A percentile compares a stretch with the other conserved stretches of the same genome.
phyloP scores from a whole-genome alignment of 1,140 invertebrate species.

The Subanguina moxae region DNA sequence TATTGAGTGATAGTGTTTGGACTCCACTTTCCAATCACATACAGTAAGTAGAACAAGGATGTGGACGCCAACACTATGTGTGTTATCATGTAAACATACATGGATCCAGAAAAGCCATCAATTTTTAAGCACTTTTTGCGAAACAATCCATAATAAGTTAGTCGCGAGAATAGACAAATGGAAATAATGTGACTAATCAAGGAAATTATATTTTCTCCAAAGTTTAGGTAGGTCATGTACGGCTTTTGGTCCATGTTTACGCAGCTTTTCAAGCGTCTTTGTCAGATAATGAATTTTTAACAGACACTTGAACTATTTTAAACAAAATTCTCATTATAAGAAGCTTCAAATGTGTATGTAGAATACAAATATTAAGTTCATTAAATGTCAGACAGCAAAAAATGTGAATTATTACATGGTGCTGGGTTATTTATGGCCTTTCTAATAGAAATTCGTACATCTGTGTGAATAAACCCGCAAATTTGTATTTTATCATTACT shows the following conservation, averaged over 20 bases:
- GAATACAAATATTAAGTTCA: no score
- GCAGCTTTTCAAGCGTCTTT: no score
- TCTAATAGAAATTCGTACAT: no score
- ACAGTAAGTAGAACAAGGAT: background rate
- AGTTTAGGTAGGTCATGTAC: background rate
- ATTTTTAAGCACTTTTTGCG: background rate
- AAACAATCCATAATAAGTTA: background rate
- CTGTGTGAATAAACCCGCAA: no score
- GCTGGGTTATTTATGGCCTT: no score
- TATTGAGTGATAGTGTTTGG: background rate
- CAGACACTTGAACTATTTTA: no score
- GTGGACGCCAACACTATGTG: background rate
- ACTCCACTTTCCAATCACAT: background rate
- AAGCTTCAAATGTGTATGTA: no score
- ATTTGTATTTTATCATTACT: no score
- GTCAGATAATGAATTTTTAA: no score
- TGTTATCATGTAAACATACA: background rate
- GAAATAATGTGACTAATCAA: background rate
- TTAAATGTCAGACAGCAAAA: no score
- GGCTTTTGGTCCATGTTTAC: background rate
- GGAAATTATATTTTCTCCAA: background rate
- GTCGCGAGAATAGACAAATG: background rate
- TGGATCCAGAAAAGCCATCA: background rate
- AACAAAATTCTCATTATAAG: no score
- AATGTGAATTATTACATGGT: no score